These are phyloP conservation scores for Marcusenius ussheri DNA, from an alignment of 2,113 vertebrate genomes.

Conservation along the genomic window DNA sequence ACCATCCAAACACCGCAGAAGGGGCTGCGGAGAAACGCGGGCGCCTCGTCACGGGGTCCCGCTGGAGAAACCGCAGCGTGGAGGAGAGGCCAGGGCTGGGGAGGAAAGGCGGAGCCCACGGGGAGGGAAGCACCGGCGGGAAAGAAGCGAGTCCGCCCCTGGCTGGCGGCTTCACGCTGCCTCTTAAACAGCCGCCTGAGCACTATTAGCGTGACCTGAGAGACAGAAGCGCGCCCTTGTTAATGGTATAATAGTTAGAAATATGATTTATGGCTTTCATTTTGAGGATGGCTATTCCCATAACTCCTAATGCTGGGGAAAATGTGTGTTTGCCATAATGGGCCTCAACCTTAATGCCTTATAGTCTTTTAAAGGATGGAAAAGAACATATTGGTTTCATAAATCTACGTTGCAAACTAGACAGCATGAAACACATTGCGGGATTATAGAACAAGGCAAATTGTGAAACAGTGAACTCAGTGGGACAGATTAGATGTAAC, in stretches of 20 bases:
- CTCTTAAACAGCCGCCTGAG: slow-evolving; percentile 48
- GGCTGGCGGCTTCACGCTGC: slow-evolving; percentile 28
- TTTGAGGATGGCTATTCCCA: slow-evolving; percentile 59
- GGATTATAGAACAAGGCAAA: slow-evolving; percentile 47
- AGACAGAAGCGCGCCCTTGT: slow-evolving; percentile 64
- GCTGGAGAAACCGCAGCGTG: slow-evolving; percentile 72
- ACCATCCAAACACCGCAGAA: slow-evolving; percentile 61
- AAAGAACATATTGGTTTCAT: slow-evolving; percentile 66
- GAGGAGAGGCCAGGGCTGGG: slow-evolving; percentile 53
- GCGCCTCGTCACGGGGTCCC: slow-evolving; percentile 71
- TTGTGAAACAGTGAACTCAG: slow-evolving; percentile 44
- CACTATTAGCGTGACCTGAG: slow-evolving; percentile 62
- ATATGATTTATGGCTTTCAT: slow-evolving; percentile 68
- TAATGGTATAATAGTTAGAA: slow-evolving; percentile 60
- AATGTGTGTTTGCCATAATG: slow-evolving; percentile 66
- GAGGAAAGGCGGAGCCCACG: slow-evolving; percentile 47
- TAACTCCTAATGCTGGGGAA: slow-evolving; percentile 61
- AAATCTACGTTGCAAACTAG: slow-evolving; percentile 63
- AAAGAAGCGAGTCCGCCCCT: slow-evolving; percentile 30
- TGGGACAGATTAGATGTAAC: slow-evolving; percentile 45
- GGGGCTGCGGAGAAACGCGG: slow-evolving; percentile 68
- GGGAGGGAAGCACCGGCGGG: slow-evolving; percentile 44
- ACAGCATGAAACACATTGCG: slow-evolving; percentile 46
- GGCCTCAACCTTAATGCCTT: slow-evolving; percentile 51
- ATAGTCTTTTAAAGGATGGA: slow-evolving; percentile 62